Evolutionary conservation across 2,113 vertebrate species (phyloP).

Genomic region (Ciconia maguari): DNA sequence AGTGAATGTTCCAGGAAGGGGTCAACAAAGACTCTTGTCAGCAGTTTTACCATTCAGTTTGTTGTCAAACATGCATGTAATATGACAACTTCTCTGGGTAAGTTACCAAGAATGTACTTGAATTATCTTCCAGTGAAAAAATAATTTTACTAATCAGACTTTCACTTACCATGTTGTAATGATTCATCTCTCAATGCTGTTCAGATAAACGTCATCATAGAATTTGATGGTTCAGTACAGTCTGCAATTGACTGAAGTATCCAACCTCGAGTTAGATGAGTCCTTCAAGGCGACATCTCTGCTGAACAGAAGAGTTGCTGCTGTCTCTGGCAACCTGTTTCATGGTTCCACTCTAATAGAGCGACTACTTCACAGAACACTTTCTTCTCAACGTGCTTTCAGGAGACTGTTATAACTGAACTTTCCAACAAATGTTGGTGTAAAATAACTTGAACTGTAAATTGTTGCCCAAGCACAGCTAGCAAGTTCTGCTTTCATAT

Average conservation of each 20-base stretch:
- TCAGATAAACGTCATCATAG: neutral
- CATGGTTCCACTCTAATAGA: neutral
- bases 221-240: neutral
- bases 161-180: neutral
- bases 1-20: constrained; percentile 73
- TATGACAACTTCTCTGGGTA: neutral
- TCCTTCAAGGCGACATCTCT: neutral
- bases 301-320: neutral
- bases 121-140: neutral
- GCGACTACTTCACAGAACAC: neutral
- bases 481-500: constrained; percentile 22
- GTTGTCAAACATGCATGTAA: neutral
- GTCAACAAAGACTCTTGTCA: constrained; percentile 61
- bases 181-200: neutral
- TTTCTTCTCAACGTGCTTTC: neutral
- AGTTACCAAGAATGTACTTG: neutral
- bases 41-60: constrained; percentile 31
- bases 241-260: neutral
- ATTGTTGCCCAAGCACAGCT: neutral
- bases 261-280: neutral
- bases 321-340: neutral
- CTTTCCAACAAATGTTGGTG: neutral
- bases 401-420: neutral
- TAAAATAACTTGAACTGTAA: neutral
- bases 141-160: neutral